Evolutionary conservation across 2,797 vertebrate genomes (phyloP).

Genomic region (Gadopsis bispinosus): DNA sequence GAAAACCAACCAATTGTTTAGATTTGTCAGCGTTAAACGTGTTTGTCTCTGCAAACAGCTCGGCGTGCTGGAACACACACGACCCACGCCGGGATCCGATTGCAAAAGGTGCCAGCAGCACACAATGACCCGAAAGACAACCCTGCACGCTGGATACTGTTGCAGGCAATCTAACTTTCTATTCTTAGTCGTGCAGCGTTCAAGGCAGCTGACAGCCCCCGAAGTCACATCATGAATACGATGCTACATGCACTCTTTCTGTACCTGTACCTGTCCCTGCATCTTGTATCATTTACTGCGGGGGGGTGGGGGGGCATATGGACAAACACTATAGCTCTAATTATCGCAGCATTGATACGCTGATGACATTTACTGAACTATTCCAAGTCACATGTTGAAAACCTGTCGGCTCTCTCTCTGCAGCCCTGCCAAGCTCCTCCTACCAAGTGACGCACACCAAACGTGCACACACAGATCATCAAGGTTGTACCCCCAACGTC

Average conservation of each 20-base stretch:
- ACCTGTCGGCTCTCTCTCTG: no score
- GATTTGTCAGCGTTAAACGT: constrained; percentile 27
- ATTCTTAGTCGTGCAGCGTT: constrained; percentile 13
- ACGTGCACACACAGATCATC: no score
- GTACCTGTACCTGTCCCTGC: background rate
- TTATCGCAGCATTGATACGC: background rate
- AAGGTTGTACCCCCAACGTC: no score
- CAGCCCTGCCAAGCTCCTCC: no score
- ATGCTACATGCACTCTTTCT: background rate
- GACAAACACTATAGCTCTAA: background rate
- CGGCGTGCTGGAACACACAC: background rate
- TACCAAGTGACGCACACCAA: no score
- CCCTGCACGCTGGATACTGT: background rate
- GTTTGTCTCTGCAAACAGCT: constrained; percentile 22
- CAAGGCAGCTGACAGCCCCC: background rate
- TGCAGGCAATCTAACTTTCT: constrained; percentile 17
- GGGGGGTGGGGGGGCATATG: no score
- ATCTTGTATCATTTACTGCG: background rate
- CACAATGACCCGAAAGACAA: constrained; percentile 49
- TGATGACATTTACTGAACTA: background rate
- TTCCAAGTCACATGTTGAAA: no score
- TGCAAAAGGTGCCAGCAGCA: constrained; percentile 22
- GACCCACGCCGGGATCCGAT: background rate
- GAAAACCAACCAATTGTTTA: constrained; percentile 8
- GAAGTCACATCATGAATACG: background rate